Percentiles rank a stretch among this genome's conserved stretches.
Evolutionary conservation across 2,888 invertebrate genomes (phyloP).

Genomic region (Ophioninae sp.): DNA sequence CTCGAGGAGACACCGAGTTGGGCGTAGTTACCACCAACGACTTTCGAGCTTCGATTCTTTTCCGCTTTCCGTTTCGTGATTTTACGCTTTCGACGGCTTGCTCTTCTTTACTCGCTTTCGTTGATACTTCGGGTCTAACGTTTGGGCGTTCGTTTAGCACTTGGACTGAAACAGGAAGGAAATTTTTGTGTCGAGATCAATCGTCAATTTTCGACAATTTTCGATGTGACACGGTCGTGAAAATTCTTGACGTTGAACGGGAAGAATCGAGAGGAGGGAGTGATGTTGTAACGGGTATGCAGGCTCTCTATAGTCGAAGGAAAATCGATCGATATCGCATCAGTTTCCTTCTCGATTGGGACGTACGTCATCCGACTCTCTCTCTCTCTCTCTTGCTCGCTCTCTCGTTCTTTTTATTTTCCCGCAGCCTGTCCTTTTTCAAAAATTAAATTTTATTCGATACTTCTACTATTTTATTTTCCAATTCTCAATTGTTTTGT

Average conservation of each 20-base stretch:
- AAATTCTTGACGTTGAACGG: slow-evolving; percentile 18
- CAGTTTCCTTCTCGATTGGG: slow-evolving; percentile 45
- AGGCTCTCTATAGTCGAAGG: slow-evolving; percentile 30
- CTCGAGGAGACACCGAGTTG: slow-evolving; percentile 51
- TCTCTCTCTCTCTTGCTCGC: not conserved
- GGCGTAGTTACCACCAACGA: slow-evolving; percentile 54
- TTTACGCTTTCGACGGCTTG: not conserved
- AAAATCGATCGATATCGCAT: slow-evolving; percentile 51
- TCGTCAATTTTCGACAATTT: not conserved
- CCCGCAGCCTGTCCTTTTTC: not conserved
- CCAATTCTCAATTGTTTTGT: too few species aligned
- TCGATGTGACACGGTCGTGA: not conserved
- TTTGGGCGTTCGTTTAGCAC: not conserved
- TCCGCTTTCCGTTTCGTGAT: not conserved
- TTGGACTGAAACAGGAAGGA: not conserved
- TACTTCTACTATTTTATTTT: too few species aligned
- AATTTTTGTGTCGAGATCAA: not conserved
- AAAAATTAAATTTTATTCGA: not conserved
- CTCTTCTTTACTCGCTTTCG: not conserved
- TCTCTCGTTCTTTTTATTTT: slow-evolving; percentile 12
- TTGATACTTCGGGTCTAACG: not conserved
- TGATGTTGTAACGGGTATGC: slow-evolving; percentile 27
- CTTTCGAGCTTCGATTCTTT: slow-evolving; percentile 1
- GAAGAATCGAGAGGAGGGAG: not conserved
- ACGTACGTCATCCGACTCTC: slow-evolving; percentile 46